Base-by-base conservation (phyloP, 1,140 invertebrate species). In the Antheraea mylitta region DNA sequence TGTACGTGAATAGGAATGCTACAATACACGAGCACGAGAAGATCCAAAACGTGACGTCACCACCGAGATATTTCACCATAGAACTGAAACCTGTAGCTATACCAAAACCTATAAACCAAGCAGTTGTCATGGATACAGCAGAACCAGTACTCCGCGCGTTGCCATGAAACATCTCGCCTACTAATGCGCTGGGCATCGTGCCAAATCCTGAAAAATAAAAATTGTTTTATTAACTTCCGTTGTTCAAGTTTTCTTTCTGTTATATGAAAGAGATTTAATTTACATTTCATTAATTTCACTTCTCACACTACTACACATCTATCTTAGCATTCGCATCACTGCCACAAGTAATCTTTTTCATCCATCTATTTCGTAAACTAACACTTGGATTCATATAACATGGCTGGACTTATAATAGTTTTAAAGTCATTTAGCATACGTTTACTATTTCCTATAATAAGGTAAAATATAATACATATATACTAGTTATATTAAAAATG, bases 11-110 rank as follows among this genome's bases (percentile, higher is more conserved):
- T 53, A 93, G 76, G 76, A 92, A 93, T 0, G 96, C 94, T 0
- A 94, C 58, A 3, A 95, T 83, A 48, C 96, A 96, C 76, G 95
- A 94, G 5, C 90, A 92, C 5, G 95, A 91, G 82, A 98, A 98
- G 7, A 97, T 90, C 94, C 95, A 97, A 89, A 97, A 98, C 0
- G 95, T 95, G 48, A 94, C 94, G 75, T 96, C 94, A n/a, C 93
- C 93, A 9, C 95, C 95, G 0, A 97, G 0, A 7, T 11, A 42
- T 42, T 88, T 80, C 1, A 92, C 83, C 38, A 98, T 84, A 0
- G 92, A 84, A 0, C 90, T 90, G 79, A 97, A 97, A 73, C 93
- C 89, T n/a, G 95, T 95, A 0, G 96, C 96, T 0, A 97, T 93
- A 3, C 96, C 67, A 80, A 97, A 97, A 0, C 95, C 95, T 76